Base-by-base conservation (phyloP, 37 sponge, comb jelly and placozoan genomes). In the Eunapius fragilis region DNA sequence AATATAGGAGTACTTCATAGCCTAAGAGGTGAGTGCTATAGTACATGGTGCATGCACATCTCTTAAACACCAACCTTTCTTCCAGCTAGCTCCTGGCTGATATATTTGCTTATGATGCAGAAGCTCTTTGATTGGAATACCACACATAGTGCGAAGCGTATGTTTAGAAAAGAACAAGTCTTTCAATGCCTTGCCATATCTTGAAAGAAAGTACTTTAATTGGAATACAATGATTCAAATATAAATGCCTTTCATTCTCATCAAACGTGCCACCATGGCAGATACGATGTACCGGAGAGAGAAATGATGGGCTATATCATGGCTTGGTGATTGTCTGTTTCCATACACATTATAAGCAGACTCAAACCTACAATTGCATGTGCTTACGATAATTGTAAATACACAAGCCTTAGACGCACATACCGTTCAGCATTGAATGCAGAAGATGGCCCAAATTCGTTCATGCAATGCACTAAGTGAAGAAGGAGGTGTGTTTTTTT, bases 381-480 rank as follows among this genome's bases (percentile, higher is more conserved):
- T 45, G 47, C 7, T 45, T 45, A 45, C 7, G 47, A 45, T 45
- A 45, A 45, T 45, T 45, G 47, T 45, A n/a, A n/a, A n/a, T n/a
- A n/a, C n/a, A 45, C 47, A 45, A 45, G 47, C 47, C 47, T 4
- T 45, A 45, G 78, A 10, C n/a, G 58, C 32, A 26, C 47, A 31
- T 67, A 89, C 90, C 90, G 80, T 71, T 89, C 85, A 50, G 90
- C 80, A 37, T 79, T 89, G 73, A 77, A 89, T 24, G 35, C 77
- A 70, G 38, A 37, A 31, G 80, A 1, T 10, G 90, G 85, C 4
- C 90, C 90, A 84, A 89, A 84, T 30, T 89, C 90, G 2, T 37
- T 70, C 49, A 89, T 84, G 47, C 48, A 33, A 0, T 89, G 81
- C 2, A 34, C 71, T 9, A 89, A 35, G 70, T 89, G 85, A 12